Conservation (phyloP, 2,113 vertebrate genomes). For the Thryonomys swinderianus region DNA sequence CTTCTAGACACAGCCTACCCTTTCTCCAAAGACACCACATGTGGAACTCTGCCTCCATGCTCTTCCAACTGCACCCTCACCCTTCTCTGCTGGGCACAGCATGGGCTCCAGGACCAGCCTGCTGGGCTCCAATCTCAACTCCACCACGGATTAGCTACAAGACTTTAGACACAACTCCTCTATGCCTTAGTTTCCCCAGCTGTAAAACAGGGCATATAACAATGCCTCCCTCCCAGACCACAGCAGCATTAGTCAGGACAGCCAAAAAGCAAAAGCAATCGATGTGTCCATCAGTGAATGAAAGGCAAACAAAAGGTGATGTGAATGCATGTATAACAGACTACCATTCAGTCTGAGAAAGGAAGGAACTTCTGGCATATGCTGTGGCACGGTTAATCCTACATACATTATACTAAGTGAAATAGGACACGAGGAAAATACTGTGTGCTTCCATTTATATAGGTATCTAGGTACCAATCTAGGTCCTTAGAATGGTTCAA, state of each 20-base stretch:
- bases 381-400: not conserved
- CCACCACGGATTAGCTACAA: not conserved
- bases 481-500: not conserved
- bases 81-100: not conserved
- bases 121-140: not conserved
- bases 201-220: not conserved
- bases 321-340: not conserved
- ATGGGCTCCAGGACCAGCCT: not conserved
- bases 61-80: not conserved
- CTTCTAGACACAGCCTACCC: not conserved
- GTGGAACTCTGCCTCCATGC: not conserved
- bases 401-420: not conserved
- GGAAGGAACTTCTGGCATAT: not conserved
- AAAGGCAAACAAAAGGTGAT: not conserved
- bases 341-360: not conserved
- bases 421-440: not conserved
- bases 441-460: not conserved
- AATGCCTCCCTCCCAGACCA: not conserved
- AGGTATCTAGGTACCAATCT: not conserved
- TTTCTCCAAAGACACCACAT: not conserved
- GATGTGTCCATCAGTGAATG: not conserved
- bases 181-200: not conserved
- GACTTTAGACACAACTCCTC: not conserved
- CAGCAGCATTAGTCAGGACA: not conserved
- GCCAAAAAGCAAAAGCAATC: not conserved